Evolutionary conservation across 2,888 invertebrate genomes (phyloP).

Genomic region (Drosophila kanekoi): DNA sequence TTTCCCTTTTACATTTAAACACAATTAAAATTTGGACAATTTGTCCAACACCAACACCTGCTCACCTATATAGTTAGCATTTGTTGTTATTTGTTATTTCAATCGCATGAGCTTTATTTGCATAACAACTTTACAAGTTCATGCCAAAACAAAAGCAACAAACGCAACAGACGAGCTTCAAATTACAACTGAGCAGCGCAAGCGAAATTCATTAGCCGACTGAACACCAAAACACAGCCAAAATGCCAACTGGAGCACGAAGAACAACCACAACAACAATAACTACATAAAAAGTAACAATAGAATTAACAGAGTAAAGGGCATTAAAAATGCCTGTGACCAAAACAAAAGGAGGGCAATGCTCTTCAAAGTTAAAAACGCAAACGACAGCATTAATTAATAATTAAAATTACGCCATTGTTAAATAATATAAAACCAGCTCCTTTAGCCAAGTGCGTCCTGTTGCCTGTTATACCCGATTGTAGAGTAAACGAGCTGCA

Average conservation of each 20-base stretch:
- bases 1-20: too few species aligned
- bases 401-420: constrained; percentile 33
- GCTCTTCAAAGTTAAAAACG: constrained; percentile 42
- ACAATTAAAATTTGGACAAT: constrained; percentile 47
- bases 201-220: constrained; percentile 68
- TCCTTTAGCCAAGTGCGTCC: constrained; percentile 3
- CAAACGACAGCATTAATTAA: constrained; percentile 42
- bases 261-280: constrained; percentile 26
- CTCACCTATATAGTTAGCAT: constrained; percentile 44
- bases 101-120: constrained; percentile 34
- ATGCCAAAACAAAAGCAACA: constrained; percentile 58
- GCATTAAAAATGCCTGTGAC: constrained; percentile 66
- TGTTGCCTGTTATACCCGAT: background rate
- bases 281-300: constrained; percentile 15
- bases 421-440: background rate
- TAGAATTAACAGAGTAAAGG: constrained; percentile 23
- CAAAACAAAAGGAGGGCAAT: constrained; percentile 42
- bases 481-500: constrained; percentile 13
- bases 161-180: constrained; percentile 78
- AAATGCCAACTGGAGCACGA: constrained; percentile 74
- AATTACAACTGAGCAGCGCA: constrained; percentile 75
- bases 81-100: background rate
- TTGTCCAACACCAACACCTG: constrained; percentile 27
- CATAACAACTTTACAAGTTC: constrained; percentile 73
- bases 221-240: constrained; percentile 40